Percentiles rank a stretch among this genome's conserved stretches.
These are phyloP conservation scores for Sympetrum striolatum DNA, from an alignment of 2,888 invertebrate species.

Conservation along the genomic window DNA sequence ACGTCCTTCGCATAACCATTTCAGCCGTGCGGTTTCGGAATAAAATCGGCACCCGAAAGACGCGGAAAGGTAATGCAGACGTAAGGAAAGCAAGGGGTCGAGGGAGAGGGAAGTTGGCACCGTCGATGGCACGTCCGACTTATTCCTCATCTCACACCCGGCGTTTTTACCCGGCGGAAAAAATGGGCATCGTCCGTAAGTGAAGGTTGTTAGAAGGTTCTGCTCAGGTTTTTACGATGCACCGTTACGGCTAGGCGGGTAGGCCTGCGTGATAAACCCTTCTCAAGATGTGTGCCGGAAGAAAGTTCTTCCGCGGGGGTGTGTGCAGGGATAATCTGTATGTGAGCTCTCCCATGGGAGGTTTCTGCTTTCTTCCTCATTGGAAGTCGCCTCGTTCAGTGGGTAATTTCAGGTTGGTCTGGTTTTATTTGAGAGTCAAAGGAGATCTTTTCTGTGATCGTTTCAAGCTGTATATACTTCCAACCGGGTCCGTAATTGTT, in stretches of 20 bases:
- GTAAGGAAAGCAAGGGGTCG: background rate
- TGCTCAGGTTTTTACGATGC: slow-evolving; percentile 24
- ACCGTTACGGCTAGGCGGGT: slow-evolving; percentile 10
- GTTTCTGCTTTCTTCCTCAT: background rate
- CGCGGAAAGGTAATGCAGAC: background rate
- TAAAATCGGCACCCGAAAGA: background rate
- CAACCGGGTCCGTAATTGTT: no score
- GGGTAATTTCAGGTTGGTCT: no score
- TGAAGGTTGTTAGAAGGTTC: background rate
- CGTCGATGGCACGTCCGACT: background rate
- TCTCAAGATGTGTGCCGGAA: slow-evolving; percentile 19
- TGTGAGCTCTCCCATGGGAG: background rate
- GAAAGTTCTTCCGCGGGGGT: background rate
- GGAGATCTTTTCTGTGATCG: no score
- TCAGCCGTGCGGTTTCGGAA: background rate
- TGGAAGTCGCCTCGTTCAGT: background rate
- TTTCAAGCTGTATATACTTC: no score
- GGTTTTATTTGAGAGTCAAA: no score
- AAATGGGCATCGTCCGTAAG: slow-evolving; percentile 14
- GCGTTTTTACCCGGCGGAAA: background rate
- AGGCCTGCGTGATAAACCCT: slow-evolving; percentile 10
- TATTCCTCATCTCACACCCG: background rate
- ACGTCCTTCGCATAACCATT: background rate
- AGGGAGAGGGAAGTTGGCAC: background rate
- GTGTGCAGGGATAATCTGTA: background rate